Evolutionary conservation across 2,113 vertebrate genomes (phyloP), one percentile per base, ranked within the genome.

Genomic region (Ahaetulla prasina): DNA sequence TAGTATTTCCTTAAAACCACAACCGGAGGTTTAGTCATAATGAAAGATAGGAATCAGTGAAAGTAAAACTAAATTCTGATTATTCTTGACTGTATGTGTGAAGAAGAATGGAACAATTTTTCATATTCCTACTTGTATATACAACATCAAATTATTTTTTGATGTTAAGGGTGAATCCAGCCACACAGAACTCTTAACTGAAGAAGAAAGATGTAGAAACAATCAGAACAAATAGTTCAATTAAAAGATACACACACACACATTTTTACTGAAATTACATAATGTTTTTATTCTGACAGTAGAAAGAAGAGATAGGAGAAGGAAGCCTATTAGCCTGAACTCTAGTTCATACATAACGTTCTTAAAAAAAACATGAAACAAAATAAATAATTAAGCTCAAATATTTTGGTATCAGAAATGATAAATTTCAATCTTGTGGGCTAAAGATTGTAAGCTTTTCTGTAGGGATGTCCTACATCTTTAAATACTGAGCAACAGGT

Each of bases 211-310:
- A 22, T 30, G 25, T 86, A 87, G 35, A 89, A 60, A 53, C 30
- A 55, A 39, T 45, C 25, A 88, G 63, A 94, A 2, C 85, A 25
- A 94, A 93, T 1, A 49, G 91, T 43, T 93, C 84, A 39, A 93
- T 91, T 50, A 95, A 95, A 94, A 92, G 39, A 96, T 27, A 95
- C 55, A 87, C 39, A 96, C 57, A 87, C 54, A 1, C 27, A 90
- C 91, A 95, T 92, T 93, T 93, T 54, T 93, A 85, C n/a, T 89
- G 49, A 91, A 2, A 20, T 93, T 95, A 95, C 50, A 94, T 88
- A 94, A 95, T 94, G 94, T 93, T 85, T 96, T 97, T 97, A 97
- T 97, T 97, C 54, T 95, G 50, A 91, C 94, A 91, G 60, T 95
- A 88, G 90, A 5, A 96, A 96, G 68, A 91, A 91, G 6, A 57